Base-by-base conservation (phyloP, 2,113 vertebrate genomes). In the Dinomys branickii region DNA sequence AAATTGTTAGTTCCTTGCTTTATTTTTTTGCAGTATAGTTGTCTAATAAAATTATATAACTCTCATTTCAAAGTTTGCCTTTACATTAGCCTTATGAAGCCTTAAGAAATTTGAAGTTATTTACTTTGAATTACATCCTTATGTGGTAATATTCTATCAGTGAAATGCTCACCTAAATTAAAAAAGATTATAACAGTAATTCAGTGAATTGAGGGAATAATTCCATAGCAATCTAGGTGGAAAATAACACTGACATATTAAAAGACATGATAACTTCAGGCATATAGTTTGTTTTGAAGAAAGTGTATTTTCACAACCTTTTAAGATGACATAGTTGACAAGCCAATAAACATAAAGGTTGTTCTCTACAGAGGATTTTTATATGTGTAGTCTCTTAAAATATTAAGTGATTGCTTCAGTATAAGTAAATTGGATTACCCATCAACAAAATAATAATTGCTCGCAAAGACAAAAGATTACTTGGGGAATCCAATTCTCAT, bases 61-160 rank as follows among this genome's bases (percentile, higher is more conserved):
- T 81, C 44, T 73, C 4, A 16, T 85, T 59, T 85, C 13, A 61
- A 73, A 80, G 3, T 89, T 94, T 96, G 22, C 30, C 47, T 88
- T 96, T 96, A 44, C 5, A 93, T 50, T 54, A 94, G 20, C n/a
- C 54, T 85, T 63, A 86, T 41, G 12, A 59, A 69, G 78, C 0
- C 38, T 86, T 90, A 52, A 41, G 1, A 71, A 85, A 67, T 82
- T 85, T 95, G 8, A 88, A 88, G 38, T 81, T 77, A 85, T 82
- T 96, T 77, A 94, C 13, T 94, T 89, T 88, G 16, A 93, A 89
- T 89, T 85, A 17, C 24, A 88, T 67, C 16, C 7, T 75, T 67
- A 7, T 88, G 65, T 78, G 35, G 81, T 85, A 78, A 75, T 86
- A 20, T 84, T 94, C n/a, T 65, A 47, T 52, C 35, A 65, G 19